Evolutionary conservation across 2,797 vertebrate species (phyloP).

Genomic region (Trichosurus vulpecula): DNA sequence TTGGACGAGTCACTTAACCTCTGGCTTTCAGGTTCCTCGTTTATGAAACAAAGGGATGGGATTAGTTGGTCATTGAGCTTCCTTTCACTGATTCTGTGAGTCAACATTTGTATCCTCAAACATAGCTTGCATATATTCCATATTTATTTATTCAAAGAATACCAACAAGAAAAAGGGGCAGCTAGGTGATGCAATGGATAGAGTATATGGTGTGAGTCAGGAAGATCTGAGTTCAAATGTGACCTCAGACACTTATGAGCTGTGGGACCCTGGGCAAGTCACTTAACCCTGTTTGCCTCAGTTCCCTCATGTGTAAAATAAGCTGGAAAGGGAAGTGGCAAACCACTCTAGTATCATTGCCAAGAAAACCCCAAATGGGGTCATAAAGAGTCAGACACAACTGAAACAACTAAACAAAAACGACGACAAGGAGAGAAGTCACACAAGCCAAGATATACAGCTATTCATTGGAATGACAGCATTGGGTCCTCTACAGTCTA

Average conservation of each 20-base stretch:
- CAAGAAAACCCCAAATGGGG: neutral
- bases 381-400: neutral
- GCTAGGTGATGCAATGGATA: neutral
- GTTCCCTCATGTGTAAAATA: neutral
- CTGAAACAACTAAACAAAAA: neutral
- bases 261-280: neutral
- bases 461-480: slow-evolving; percentile 12
- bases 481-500: neutral
- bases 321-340: neutral
- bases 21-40: neutral
- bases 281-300: neutral
- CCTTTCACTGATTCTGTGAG: neutral
- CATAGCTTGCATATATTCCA: neutral
- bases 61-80: neutral
- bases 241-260: too few relatives aligned
- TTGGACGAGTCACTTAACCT: neutral
- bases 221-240: neutral
- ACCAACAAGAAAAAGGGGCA: neutral
- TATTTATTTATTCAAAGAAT: neutral
- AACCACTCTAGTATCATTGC: neutral
- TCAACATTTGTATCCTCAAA: neutral
- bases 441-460: neutral
- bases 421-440: neutral
- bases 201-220: neutral
- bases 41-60: neutral